Base-by-base conservation (phyloP, 2,113 vertebrate species). In the Elaphurus davidianus region DNA sequence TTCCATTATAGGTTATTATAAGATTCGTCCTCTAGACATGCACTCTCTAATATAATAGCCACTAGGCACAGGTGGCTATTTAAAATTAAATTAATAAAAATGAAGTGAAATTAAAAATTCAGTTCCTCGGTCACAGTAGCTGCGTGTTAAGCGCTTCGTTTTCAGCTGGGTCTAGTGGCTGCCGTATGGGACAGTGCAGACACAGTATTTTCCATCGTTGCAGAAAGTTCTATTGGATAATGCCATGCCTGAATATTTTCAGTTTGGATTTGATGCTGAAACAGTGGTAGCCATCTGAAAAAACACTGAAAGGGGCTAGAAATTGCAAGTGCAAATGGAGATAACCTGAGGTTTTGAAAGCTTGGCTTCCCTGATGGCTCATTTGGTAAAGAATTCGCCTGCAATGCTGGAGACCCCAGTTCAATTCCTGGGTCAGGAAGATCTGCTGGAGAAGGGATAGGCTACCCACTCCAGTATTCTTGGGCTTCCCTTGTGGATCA, bases 181-280 rank as follows among this genome's bases (percentile, higher is more conserved):
- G 67, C n/a, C 2, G 1, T 3, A 1, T 13, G 67, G 67, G 21
- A 12, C 67, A 6, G 67, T 12, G 67, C 67, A 40, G 67, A 13
- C n/a, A 1, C 36, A 40, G 67, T 6, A 0, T 74, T 6, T 6
- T 40, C 67, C 21, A 23, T 40, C 36, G 11, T 13, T 23, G n/a
- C n/a, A 13, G 36, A 40, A 23, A 74, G 67, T 3, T 25, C 19
- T 71, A 0, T 36, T 40, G 67, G n/a, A 10, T 23, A 1, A 6
- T 12, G n/a, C 67, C 6, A 11, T 6, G 10, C 10, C 36, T 40
- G 21, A n/a, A 40, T 25, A 36, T 23, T 13, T 25, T 40, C 19
- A 21, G 9, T 13, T 40, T 40, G 67, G 67, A 23, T 40, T 40
- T 13, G 67, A 3, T 6, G 67, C n/a, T 74, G 67, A 74, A 25